phyloP scores from a whole-genome alignment of 2,888 invertebrate species.

The Oxystoma pomonae region DNA sequence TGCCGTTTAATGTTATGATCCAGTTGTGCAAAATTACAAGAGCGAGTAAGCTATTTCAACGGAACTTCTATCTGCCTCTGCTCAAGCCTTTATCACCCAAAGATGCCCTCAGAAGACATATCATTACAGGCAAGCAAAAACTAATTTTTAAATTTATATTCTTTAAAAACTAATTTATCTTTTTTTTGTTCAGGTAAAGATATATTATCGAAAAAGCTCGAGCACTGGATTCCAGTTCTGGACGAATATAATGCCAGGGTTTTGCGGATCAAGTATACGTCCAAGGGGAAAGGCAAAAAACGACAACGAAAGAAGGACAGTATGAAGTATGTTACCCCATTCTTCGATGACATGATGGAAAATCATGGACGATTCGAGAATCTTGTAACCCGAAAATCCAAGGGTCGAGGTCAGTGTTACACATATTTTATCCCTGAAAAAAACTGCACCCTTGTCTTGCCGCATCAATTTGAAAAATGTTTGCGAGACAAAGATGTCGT shows the following conservation, averaged over 20 bases:
- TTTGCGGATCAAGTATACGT: slow-evolving; percentile 38
- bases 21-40: slow-evolving; percentile 80
- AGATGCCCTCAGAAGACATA: slow-evolving; percentile 75
- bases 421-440: slow-evolving; percentile 72
- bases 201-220: slow-evolving; percentile 62
- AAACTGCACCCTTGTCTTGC: slow-evolving; percentile 67
- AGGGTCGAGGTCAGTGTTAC: slow-evolving; percentile 55
- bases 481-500: slow-evolving; percentile 72
- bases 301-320: slow-evolving; percentile 39
- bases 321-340: slow-evolving; percentile 41
- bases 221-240: slow-evolving; percentile 76
- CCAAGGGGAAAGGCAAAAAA: slow-evolving; percentile 42
- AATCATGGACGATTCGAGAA: slow-evolving; percentile 37
- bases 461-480: slow-evolving; percentile 69
- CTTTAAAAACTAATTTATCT: background rate
- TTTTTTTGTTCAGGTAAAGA: slow-evolving; percentile 55
- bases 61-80: slow-evolving; percentile 78
- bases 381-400: slow-evolving; percentile 55
- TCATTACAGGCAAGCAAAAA: slow-evolving; percentile 69
- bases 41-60: slow-evolving; percentile 72
- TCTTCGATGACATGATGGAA: slow-evolving; percentile 43
- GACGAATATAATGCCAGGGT: slow-evolving; percentile 48
- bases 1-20: slow-evolving; percentile 50
- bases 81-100: slow-evolving; percentile 77
- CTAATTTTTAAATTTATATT: background rate